These are phyloP conservation scores for Dinocampus coccinellae DNA, from an alignment of 2,888 invertebrate genomes.

Conservation along the genomic window DNA sequence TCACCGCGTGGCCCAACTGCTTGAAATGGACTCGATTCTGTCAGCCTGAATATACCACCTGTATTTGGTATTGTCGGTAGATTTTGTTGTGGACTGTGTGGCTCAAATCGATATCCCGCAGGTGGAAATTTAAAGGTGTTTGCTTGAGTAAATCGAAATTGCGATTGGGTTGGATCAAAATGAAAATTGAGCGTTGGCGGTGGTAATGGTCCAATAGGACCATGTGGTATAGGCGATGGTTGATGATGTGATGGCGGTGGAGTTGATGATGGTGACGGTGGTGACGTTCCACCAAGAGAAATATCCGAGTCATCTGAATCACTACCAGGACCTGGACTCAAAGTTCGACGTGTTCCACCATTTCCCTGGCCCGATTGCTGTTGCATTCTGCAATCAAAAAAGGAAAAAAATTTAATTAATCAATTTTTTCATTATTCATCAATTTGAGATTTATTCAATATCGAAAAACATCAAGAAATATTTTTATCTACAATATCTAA, in stretches of 20 bases:
- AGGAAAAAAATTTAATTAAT: not conserved
- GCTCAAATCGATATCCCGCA: slow-evolving; percentile 64
- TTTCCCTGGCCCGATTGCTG: slow-evolving; percentile 65
- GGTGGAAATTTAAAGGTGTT: slow-evolving; percentile 66
- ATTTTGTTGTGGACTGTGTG: slow-evolving; percentile 66
- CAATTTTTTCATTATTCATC: not conserved
- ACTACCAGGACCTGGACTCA: slow-evolving; percentile 64
- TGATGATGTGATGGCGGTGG: slow-evolving; percentile 60
- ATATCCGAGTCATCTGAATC: slow-evolving; percentile 67
- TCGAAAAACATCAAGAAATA: not conserved
- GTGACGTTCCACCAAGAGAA: slow-evolving; percentile 66
- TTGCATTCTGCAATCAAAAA: slow-evolving; percentile 61
- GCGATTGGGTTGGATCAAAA: slow-evolving; percentile 64
- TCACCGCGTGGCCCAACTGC: slow-evolving; percentile 67
- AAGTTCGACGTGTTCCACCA: slow-evolving; percentile 57
- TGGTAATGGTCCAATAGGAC: slow-evolving; percentile 63
- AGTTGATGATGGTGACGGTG: slow-evolving; percentile 64
- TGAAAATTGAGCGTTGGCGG: slow-evolving; percentile 65
- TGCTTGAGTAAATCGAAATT: slow-evolving; percentile 64
- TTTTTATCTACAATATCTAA: not conserved
- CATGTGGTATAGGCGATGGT: slow-evolving; percentile 62
- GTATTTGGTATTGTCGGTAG: slow-evolving; percentile 61
- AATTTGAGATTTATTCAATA: not conserved
- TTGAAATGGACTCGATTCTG: slow-evolving; percentile 67
- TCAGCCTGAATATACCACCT: slow-evolving; percentile 66